Evolutionary conservation across 2,113 vertebrate species (phyloP), one percentile per base, ranked within the genome.

Genomic region (Bos indicus): DNA sequence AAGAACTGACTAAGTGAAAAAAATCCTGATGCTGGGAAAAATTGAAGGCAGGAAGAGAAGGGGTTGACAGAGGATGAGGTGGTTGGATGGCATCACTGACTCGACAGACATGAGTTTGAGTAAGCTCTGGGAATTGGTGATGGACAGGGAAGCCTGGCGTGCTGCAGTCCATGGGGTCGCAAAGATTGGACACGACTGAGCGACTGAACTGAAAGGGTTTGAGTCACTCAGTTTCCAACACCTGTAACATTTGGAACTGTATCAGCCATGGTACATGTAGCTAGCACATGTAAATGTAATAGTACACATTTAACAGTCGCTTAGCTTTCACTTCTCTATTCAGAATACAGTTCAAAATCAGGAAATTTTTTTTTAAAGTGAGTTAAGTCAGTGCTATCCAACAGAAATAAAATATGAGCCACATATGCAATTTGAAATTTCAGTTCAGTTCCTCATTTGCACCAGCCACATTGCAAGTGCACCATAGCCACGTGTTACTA

Each of bases 351-450:
- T 28, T 90, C 33, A 78, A 67, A 84, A 93, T 81, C 10, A 26
- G 40, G 26, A 56, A 25, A 51, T 2, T 1, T 51, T 59, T 60
- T 57, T 33, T 13, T 16, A 46, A 95, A 81, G 10, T 62, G 5
- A 40, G 46, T 82, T 30, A 62, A 87, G 64, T 60, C 46, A 46
- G 1, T 33, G 10, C 57, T 57, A 3, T 57, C 28, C 21, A 71
- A 19, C 28, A 88, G 46, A 93, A 94, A 94, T 83, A 48, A 82
- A 85, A 60, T 30, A 1, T 11, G 56, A 97, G 67, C n/a, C 80
- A 92, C 60, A 30, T 46, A 43, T 16, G 2, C 19, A 33, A 64
- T 25, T 91, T 77, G 40, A 86, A 57, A 51, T 84, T 71, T 90
- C 59, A 16, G 5, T 77, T 83, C 11, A 81, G 14, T 54, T 60